Evolutionary conservation across 2,888 invertebrate species (phyloP).

Genomic region (Caenorhabditis parvicauda): DNA sequence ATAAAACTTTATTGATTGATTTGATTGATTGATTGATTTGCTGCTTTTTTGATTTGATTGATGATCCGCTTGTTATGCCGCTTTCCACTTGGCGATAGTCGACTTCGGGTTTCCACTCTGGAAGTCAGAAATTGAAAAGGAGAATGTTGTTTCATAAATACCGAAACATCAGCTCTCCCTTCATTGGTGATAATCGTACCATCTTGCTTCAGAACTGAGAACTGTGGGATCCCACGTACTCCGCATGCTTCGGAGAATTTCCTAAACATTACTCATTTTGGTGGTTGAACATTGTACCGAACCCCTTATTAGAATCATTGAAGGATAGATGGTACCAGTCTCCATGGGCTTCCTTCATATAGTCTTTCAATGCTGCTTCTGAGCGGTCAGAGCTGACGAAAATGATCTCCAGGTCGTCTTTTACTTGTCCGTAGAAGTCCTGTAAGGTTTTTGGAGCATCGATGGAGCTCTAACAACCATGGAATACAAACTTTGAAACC

Average conservation of each 20-base stretch:
- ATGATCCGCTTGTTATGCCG: no score
- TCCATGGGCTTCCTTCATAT: slow-evolving; percentile 66
- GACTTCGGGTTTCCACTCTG: no score
- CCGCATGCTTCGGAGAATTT: slow-evolving; percentile 64
- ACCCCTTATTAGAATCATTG: slow-evolving; percentile 54
- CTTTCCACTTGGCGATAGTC: no score
- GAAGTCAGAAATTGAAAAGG: no score
- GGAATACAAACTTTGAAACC: no score
- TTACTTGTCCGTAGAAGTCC: slow-evolving; percentile 64
- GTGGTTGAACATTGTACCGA: not conserved
- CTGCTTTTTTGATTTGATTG: no score
- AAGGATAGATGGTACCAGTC: slow-evolving; percentile 65
- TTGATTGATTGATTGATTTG: no score
- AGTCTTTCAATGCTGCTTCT: slow-evolving; percentile 51
- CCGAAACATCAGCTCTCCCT: slow-evolving; percentile 65
- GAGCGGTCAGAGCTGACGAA: slow-evolving; percentile 66
- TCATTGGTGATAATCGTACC: slow-evolving; percentile 64
- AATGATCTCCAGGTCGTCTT: slow-evolving; percentile 65
- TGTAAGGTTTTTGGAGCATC: not conserved
- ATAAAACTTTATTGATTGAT: no score
- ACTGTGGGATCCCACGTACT: slow-evolving; percentile 65
- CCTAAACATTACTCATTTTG: slow-evolving; percentile 48
- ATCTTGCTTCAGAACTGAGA: slow-evolving; percentile 65
- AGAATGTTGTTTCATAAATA: no score
- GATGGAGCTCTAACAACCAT: not conserved